Evolutionary conservation across 1,140 invertebrate genomes (phyloP).

Genomic region (Parapsyche elsis): DNA sequence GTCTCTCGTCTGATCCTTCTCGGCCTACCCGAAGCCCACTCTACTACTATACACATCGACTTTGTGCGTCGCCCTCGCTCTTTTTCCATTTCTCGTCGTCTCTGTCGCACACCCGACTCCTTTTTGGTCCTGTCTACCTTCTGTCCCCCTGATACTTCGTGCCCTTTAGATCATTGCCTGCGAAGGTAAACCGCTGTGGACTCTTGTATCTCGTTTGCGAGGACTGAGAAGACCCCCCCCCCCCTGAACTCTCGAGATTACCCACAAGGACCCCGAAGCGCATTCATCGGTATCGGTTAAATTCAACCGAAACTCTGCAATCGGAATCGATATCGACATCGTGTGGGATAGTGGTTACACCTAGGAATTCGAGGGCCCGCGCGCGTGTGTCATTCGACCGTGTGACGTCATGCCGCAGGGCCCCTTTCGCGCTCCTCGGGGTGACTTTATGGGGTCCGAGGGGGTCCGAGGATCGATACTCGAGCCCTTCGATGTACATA

Average conservation of each 20-base stretch:
- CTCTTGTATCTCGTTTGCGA: too few species aligned
- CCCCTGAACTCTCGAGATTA: too few species aligned
- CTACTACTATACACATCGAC: not conserved
- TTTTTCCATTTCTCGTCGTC: not conserved
- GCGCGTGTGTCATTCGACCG: not conserved
- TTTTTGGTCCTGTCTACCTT: constrained; percentile 24
- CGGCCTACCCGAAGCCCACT: not conserved
- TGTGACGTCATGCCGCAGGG: not conserved
- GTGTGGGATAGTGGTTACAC: too few species aligned
- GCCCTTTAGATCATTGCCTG: constrained; percentile 53
- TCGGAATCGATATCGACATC: too few species aligned
- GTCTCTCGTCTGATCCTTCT: not conserved
- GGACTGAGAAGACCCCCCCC: too few species aligned
- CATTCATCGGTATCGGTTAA: too few species aligned
- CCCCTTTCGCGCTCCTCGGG: not conserved
- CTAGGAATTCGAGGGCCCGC: not conserved
- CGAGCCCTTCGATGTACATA: not conserved
- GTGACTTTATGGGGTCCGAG: not conserved
- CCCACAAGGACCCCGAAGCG: too few species aligned
- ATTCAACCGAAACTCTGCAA: too few species aligned
- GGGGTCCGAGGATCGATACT: not conserved
- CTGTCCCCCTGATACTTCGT: constrained; percentile 51
- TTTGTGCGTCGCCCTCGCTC: constrained; percentile 18
- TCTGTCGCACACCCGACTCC: not conserved
- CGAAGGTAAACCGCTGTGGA: constrained; percentile 2